Evolutionary conservation across 2,888 invertebrate species (phyloP).

Genomic region (Cyaniris semiargus): DNA sequence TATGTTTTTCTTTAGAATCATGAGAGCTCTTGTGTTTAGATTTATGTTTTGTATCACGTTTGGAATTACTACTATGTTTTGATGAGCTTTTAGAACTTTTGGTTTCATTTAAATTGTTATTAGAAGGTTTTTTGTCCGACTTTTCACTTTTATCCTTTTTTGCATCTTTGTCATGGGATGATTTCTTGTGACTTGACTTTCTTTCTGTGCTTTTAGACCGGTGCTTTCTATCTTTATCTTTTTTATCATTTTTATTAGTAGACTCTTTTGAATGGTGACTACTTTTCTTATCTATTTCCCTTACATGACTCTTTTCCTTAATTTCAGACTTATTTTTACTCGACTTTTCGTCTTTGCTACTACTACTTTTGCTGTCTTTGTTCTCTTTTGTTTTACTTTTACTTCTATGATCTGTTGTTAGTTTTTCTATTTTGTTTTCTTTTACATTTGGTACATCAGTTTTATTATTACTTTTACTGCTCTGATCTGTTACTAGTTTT

Average conservation of each 20-base stretch:
- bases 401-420: conserved; percentile 38
- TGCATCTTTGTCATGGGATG: conserved; percentile 55
- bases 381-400: conserved; percentile 44
- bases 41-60: conserved; percentile 54
- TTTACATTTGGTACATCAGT: conserved; percentile 37
- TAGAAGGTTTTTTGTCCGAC: conserved; percentile 48
- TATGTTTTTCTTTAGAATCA: conserved; percentile 52
- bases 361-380: conserved; percentile 44
- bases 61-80: conserved; percentile 44
- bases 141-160: conserved; percentile 56
- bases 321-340: conserved; percentile 49
- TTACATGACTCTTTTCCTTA: conserved; percentile 46
- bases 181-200: conserved; percentile 61
- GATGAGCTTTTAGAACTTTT: conserved; percentile 37
- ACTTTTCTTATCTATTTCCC: conserved; percentile 37
- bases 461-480: conserved; percentile 37
- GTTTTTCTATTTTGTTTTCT: conserved; percentile 39
- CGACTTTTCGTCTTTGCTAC: conserved; percentile 46
- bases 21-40: conserved; percentile 53
- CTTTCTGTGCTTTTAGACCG: conserved; percentile 51
- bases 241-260: conserved; percentile 46
- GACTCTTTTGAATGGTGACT: conserved; percentile 49
- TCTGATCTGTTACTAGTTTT: conserved; percentile 34
- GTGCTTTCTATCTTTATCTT: conserved; percentile 51
- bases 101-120: conserved; percentile 33